Base-by-base conservation (phyloP, 2,797 vertebrate genomes). In the Lithobates pipiens region DNA sequence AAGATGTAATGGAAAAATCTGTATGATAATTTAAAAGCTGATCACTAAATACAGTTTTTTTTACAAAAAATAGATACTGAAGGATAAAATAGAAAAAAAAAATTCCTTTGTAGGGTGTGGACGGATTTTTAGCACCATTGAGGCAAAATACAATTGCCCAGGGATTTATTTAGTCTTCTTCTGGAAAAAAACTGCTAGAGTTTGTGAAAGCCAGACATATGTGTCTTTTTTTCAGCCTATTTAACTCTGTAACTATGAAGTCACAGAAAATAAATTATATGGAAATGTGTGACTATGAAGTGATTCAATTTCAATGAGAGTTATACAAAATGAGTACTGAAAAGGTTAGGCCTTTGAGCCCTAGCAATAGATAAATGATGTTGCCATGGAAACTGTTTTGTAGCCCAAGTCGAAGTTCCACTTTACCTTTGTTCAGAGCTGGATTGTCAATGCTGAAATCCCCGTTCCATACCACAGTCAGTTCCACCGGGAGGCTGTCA, bases 401-500 rank as follows among this genome's bases (percentile, higher is more conserved):
- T 82, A 65, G 70, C 70, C 80, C 93, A 95, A 94, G 93, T 94
- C 93, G 89, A 92, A 94, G 92, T 91, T 93, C 92, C 91, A 90
- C 91, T 91, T 92, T 93, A 99, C 98, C 97, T 98, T 97, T 98
- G 92, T 97, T 99, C 92, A 97, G 95, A 73, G 97, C 96, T 0
- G 98, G 98, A 94, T 99, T 99, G 94, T 99, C 98, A 18, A 99
- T 99, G 95, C 94, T 99, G 93, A 99, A 99, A 94, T 99, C 96
- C 88, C 97, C 98, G 2, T 99, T 99, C 98, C 98, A 99, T 92
- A 99, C 97, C 6, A 99, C 98, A 0, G 95, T 98, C 94, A 99
- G 92, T 90, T 98, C 97, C 91, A 99, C 97, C 0, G 97, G 96
- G 90, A 99, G 95, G 93, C 97, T 98, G 94, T 97, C 98, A 94